phyloP scores from a whole-genome alignment of 2,888 invertebrate genomes.

The Oscheius sp. region DNA sequence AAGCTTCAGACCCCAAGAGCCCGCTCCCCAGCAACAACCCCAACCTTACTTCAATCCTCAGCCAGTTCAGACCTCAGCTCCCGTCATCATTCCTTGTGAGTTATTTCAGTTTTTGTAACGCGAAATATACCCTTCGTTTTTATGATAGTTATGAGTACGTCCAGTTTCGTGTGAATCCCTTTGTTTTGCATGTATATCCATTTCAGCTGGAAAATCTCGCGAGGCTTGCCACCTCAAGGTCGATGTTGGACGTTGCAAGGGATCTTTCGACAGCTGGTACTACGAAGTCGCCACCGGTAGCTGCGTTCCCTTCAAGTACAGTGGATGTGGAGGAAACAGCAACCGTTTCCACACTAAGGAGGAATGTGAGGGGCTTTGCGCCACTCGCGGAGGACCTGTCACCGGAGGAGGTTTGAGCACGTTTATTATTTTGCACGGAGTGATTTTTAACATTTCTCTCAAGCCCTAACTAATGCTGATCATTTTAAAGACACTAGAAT shows the following conservation, averaged over 20 bases:
- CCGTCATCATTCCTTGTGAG: conserved; percentile 50
- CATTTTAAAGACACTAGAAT: neutral
- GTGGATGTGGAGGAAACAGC: conserved; percentile 71
- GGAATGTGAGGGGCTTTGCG: conserved; percentile 63
- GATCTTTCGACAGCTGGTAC: conserved; percentile 68
- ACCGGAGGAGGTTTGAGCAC: conserved; percentile 16
- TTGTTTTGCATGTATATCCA: conserved; percentile 33
- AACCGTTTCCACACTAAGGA: conserved; percentile 66
- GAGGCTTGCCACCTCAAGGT: conserved; percentile 66
- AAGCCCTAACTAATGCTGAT: neutral
- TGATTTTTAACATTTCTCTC: neutral
- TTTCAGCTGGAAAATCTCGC: conserved; percentile 59
- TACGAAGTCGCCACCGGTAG: conserved; percentile 68
- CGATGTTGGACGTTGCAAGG: conserved; percentile 69
- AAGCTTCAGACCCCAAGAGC: conserved; percentile 16
- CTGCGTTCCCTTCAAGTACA: conserved; percentile 70
- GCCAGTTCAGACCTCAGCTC: conserved; percentile 39
- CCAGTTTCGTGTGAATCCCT: conserved; percentile 12
- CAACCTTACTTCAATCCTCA: neutral
- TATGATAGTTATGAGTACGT: too few relatives aligned
- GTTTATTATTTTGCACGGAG: conserved; percentile 9
- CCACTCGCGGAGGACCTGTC: conserved; percentile 28
- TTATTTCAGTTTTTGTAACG: neutral
- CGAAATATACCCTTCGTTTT: too few relatives aligned
- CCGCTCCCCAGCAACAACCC: conserved; percentile 21